Percentiles rank a stretch among this genome's conserved stretches.
phyloP scores from a whole-genome alignment of 1,140 invertebrate species.

The Achroia grisella region DNA sequence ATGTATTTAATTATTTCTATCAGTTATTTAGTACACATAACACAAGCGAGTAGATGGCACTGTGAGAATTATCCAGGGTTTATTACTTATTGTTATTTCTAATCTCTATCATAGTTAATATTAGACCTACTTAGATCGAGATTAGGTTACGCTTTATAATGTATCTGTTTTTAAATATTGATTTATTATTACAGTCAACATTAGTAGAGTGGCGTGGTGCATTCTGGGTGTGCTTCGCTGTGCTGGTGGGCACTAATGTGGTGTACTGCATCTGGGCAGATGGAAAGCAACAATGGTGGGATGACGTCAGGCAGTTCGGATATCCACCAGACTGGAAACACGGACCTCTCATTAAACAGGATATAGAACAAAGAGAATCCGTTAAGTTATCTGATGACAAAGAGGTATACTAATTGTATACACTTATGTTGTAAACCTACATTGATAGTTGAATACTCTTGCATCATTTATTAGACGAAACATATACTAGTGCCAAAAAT shows the following conservation, averaged over 20 bases:
- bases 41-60: too few species aligned
- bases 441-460: too few species aligned
- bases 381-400: conserved; percentile 25
- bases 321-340: conserved; percentile 55
- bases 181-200: conserved; percentile 74
- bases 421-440: too few species aligned
- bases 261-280: conserved; percentile 82
- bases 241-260: conserved; percentile 81
- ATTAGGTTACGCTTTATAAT: too few species aligned
- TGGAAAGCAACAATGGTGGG: conserved; percentile 82
- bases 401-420: conserved; percentile 1
- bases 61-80: too few species aligned
- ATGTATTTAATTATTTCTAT: too few species aligned
- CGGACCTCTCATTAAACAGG: conserved; percentile 28
- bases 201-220: conserved; percentile 84
- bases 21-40: too few species aligned
- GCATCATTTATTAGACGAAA: too few species aligned
- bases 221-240: conserved; percentile 85
- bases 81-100: too few species aligned
- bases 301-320: conserved; percentile 62
- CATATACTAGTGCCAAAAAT: too few species aligned
- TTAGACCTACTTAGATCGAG: too few species aligned
- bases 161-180: not conserved
- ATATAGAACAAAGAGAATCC: conserved; percentile 24
- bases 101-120: too few species aligned